Evolutionary conservation across 2,888 invertebrate species (phyloP), one percentile per base, ranked within the genome.

Genomic region (Chironomus tentans): DNA sequence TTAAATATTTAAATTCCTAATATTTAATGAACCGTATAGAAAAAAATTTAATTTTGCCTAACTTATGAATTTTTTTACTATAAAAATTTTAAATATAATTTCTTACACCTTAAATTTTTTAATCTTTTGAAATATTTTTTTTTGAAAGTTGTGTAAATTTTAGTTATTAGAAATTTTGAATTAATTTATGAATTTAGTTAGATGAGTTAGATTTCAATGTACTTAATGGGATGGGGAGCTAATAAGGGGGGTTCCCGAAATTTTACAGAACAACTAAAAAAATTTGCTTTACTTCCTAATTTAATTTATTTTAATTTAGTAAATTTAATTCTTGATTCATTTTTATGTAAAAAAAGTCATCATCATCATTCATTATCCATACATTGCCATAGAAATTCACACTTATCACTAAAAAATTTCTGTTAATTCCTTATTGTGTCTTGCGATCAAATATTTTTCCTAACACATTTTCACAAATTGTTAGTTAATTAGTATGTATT

Each of bases 141-240:
- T 65, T 13, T 24, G 12, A 62, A 21, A 62, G 3, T 18, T 15
- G 21, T 71, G 71, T 71, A 71, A 71, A 71, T 71, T 71, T 71
- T 56, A 56, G 47, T 71, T 71, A 71, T 15, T 71, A 56, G 46
- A 46, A 46, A 70, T 21, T 47, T 47, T 47, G 46, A 70, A 70
- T 46, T 70, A 18, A n/a, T 69, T 46, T 70, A 38, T 38, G 2
- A 38, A 38, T 4, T 2, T 2, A 38, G 38, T 38, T 10, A 10
- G 38, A 38, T 38, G 38, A 38, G 38, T 38, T 10, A 38, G 38
- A 38, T 38, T 7, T 10, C 10, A 10, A 28, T 38, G 10, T 38
- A 28, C 10, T 10, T 7, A 38, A 2, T 38, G 10, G 38, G 38
- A 38, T 38, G 7, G 38, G 10, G 38, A 10, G 38, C 10, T 38